Base-by-base conservation (phyloP, 2,888 invertebrate genomes). In the Lottia gigantea region DNA sequence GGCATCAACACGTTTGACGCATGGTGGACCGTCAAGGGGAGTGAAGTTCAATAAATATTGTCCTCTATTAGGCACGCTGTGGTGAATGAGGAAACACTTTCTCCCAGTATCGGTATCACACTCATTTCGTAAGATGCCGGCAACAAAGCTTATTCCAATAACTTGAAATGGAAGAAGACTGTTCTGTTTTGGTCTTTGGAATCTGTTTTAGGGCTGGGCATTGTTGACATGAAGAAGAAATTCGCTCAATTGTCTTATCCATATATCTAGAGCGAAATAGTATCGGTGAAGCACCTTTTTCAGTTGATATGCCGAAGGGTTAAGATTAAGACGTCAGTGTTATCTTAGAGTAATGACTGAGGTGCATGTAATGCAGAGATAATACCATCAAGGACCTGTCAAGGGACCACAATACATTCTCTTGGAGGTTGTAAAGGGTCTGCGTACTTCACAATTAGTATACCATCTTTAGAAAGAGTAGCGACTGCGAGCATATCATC, bases 1-100 rank as follows among this genome's bases (percentile, higher is more conserved):
- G 25, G 75, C 74, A 66, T 82, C 78, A 14, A 73, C 74, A 16
- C 78, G 74, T 4, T 79, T 62, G 8, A 75, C 70, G 11, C 40
- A 40, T 14, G 78, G 75, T 19, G 19, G 31, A 2, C 78, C 76
- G 7, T 78, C 77, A 3, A 78, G 16, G 11, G 78, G 78, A n/a
- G 26, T 62, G 68, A 15, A 76, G 12, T 62, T 71, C 71, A 14
- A 72, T n/a, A 64, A 71, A 71, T 40, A 61, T 79, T 76, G 40
- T 74, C 49, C 0, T 65, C 47, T 40, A 79, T 61, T 2, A 77
- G 4, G 16, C 49, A 61, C 0, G 76, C 65, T 25, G 65, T 31
- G 1, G 77, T 77, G 64, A 68, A 74, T 25, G 75, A 75, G 1
- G 76, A 72, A 4, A 79, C 76, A 40, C 46, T 65, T 67, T 79